A percentile compares a stretch with the other conserved stretches of the same genome.
phyloP scores from a whole-genome alignment of 2,888 invertebrate species.

The Urechis unicinctus region DNA sequence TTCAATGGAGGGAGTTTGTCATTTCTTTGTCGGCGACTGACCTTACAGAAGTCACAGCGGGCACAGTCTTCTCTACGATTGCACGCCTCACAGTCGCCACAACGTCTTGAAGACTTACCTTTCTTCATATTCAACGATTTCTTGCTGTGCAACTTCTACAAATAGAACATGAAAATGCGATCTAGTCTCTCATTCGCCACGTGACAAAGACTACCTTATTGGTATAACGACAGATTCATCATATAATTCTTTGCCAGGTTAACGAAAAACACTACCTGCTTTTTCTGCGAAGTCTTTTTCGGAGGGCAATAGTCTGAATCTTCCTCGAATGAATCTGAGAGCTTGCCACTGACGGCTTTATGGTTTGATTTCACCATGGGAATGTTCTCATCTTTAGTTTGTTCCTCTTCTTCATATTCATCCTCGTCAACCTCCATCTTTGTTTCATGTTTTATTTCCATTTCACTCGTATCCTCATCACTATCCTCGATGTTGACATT shows the following conservation, averaged over 20 bases:
- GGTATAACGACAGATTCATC: background rate
- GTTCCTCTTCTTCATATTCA: background rate
- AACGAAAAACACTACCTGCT: too few species aligned
- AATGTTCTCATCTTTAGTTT: background rate
- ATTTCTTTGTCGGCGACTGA: too few species aligned
- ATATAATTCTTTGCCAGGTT: background rate
- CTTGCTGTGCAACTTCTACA: too few species aligned
- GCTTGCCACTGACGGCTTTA: too few species aligned
- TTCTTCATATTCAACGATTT: too few species aligned
- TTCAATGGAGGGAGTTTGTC: too few species aligned
- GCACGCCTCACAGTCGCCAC: conserved; percentile 73
- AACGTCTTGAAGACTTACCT: conserved; percentile 52
- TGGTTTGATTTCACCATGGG: too few species aligned
- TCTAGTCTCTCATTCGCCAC: conserved; percentile 7
- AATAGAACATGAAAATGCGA: too few species aligned
- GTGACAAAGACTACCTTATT: background rate
- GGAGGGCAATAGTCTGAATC: too few species aligned
- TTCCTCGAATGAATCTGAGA: too few species aligned
- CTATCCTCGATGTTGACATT: background rate
- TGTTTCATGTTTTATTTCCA: background rate
- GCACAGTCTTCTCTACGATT: conserved; percentile 65
- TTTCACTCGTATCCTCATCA: background rate
- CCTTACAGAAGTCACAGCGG: conserved; percentile 60
- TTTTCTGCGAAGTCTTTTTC: too few species aligned
- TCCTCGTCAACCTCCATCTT: background rate